Evolutionary conservation across 1,140 invertebrate genomes (phyloP).

Genomic region (Tetragonula clypearis): DNA sequence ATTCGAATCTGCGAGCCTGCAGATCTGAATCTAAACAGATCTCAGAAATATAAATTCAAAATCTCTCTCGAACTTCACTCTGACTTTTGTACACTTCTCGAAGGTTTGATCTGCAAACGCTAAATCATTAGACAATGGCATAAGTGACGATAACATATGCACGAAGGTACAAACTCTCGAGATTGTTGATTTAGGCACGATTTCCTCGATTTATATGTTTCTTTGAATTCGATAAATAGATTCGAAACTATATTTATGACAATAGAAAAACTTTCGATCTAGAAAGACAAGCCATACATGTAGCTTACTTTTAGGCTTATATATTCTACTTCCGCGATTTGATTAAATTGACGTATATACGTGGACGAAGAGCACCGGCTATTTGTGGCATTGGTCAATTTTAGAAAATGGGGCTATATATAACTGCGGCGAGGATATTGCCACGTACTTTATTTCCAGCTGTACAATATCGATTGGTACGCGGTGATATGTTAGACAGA

Average conservation of each 20-base stretch:
- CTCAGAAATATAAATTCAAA: not conserved
- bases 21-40: not conserved
- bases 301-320: slow-evolving; percentile 13
- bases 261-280: not conserved
- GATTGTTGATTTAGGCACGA: not conserved
- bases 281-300: not conserved
- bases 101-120: not conserved
- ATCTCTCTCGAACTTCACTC: not conserved
- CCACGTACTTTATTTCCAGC: slow-evolving; percentile 41
- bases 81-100: not conserved
- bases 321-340: slow-evolving; percentile 20
- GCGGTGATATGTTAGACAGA: not conserved
- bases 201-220: not conserved
- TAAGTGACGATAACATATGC: not conserved
- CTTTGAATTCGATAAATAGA: not conserved
- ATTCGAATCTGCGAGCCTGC: not conserved
- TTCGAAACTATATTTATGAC: not conserved
- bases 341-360: slow-evolving; percentile 22
- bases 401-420: slow-evolving; percentile 46
- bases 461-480: slow-evolving; percentile 26
- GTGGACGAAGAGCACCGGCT: not conserved
- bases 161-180: not conserved
- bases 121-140: not conserved
- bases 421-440: slow-evolving; percentile 34
- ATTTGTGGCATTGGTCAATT: slow-evolving; percentile 26